Base-by-base conservation (phyloP, 2,888 invertebrate species). In the Mythimna albipuncta region DNA sequence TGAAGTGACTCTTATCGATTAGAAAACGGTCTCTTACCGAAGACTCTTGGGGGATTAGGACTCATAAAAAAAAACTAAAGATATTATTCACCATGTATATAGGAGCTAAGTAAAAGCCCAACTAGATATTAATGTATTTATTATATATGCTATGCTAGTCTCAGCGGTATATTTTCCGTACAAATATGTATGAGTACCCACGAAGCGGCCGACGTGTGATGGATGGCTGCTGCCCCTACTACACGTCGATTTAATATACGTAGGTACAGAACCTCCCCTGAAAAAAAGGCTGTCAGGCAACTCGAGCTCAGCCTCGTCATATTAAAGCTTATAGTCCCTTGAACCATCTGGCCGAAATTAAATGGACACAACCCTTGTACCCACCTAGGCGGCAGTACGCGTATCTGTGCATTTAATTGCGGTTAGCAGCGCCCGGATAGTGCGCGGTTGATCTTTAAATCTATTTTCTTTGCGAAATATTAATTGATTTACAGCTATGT, bases 211-310 rank as follows among this genome's bases (percentile, higher is more conserved):
- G 52, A 26, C 59, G 9, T 16, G 55, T 62, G 69, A 69, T 77
- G 74, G 50, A 76, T 68, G 77, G 50, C 47, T 13, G 59, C 4
- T 54, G 10, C 13, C 61, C 13, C 2, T 47, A 47, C 47, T 26
- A 38, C 44, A 13, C n/a, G 41, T 62, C 61, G 21, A 52, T 61
- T 4, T 75, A 59, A 61, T 67, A 41, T 55, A 55, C 32, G 4
- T 32, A 26, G 26, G 26, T 26, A 32, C 32, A 54, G 35, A 71
- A 57, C 32, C 32, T 50, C 41, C 21, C 11, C 62, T 32, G 21
- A 64, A 19, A 19, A 21, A 11, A 10, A 47, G 38, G 11, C 38
- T 50, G 16, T 11, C n/a, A 11, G 38, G 13, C 13, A n/a, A 1
- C 38, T n/a, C 11, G 7, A 16, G 21, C 35, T 21, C 35, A 55